phyloP scores from a whole-genome alignment of 1,140 invertebrate genomes.

The Halyomorpha halys region DNA sequence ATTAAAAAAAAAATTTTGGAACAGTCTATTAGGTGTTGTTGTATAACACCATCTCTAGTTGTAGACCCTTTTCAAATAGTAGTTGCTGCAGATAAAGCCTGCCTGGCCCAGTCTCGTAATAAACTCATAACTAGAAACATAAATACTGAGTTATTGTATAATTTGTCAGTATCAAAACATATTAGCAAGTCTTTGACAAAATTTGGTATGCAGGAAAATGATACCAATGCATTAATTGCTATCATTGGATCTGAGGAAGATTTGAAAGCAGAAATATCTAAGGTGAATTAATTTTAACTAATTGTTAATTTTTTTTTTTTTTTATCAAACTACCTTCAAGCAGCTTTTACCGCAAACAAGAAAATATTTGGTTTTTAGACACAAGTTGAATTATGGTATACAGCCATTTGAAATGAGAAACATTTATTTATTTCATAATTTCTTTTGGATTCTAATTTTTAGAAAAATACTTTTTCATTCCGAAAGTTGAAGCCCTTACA shows the following conservation, averaged over 20 bases:
- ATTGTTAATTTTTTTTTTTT: too few species aligned
- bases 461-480: too few species aligned
- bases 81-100: constrained; percentile 14
- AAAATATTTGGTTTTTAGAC: too few species aligned
- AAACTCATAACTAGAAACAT: constrained; percentile 47
- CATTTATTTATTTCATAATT: too few species aligned
- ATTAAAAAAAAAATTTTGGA: background rate
- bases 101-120: background rate
- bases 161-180: constrained; percentile 55
- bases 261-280: background rate
- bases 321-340: too few species aligned
- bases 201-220: constrained; percentile 49
- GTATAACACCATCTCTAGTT: background rate
- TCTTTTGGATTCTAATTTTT: too few species aligned
- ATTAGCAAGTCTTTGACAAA: constrained; percentile 50
- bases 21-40: background rate
- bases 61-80: constrained; percentile 14
- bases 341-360: too few species aligned
- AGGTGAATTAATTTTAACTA: too few species aligned
- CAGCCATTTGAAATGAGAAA: too few species aligned
- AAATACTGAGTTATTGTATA: constrained; percentile 55
- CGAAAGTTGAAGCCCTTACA: too few species aligned
- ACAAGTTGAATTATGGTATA: too few species aligned
- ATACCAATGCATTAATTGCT: constrained; percentile 45
- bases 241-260: constrained; percentile 35